phyloP scores from a whole-genome alignment of 2,888 invertebrate genomes.

The Volucella bombylans region DNA sequence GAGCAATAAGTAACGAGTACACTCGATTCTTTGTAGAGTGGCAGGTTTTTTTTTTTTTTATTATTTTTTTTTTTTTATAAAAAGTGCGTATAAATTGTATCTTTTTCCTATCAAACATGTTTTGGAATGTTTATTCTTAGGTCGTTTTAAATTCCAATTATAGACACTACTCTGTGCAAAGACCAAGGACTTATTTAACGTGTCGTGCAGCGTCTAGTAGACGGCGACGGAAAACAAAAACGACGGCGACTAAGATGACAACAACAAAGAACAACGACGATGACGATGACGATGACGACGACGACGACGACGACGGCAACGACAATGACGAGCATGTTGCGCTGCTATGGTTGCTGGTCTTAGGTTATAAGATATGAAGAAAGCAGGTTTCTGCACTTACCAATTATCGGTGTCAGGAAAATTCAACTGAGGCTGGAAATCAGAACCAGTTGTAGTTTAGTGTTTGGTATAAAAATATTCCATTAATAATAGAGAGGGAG shows the following conservation, averaged over 20 bases:
- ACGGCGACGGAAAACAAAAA: conserved; percentile 14
- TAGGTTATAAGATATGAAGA: conserved; percentile 50
- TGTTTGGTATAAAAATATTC: conserved; percentile 32
- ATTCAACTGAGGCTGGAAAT: conserved; percentile 67
- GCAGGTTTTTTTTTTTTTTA: conserved; percentile 31
- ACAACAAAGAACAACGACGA: too few species aligned
- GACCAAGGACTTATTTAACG: conserved; percentile 70
- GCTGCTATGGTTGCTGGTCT: conserved; percentile 25
- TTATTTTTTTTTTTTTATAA: background rate
- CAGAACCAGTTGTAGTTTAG: conserved; percentile 60
- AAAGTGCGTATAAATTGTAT: conserved; percentile 54
- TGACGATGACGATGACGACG: background rate
- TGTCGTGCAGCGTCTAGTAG: conserved; percentile 27
- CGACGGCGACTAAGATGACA: too few species aligned
- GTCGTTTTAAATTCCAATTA: conserved; percentile 68
- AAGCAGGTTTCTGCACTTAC: conserved; percentile 68
- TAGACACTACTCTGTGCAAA: conserved; percentile 59
- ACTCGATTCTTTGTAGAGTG: conserved; percentile 4
- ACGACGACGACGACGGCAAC: background rate
- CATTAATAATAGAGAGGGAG: conserved; percentile 24
- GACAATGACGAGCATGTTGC: conserved; percentile 16
- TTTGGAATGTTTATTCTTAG: conserved; percentile 70
- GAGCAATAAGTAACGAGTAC: background rate
- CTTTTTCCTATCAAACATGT: conserved; percentile 61
- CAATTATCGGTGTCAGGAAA: conserved; percentile 68